These are phyloP conservation scores for Scrobipalpa atriplicella DNA, from an alignment of 2,888 invertebrate genomes.

Conservation along the genomic window DNA sequence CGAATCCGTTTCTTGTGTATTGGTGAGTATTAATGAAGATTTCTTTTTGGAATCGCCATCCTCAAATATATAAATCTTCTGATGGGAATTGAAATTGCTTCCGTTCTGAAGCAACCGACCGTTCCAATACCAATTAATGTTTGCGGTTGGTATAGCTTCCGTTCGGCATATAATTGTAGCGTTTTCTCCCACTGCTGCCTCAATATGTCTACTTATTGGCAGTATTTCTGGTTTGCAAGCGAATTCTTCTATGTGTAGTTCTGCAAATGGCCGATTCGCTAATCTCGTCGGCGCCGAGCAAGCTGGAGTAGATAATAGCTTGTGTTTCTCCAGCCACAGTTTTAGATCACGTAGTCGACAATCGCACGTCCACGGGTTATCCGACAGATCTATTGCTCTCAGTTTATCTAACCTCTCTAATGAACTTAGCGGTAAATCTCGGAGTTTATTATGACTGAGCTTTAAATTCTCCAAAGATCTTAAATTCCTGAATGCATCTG, in stretches of 20 bases:
- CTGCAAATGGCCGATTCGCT: conserved; percentile 88
- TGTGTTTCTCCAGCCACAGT: conserved; percentile 90
- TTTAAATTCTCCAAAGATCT: conserved; percentile 90
- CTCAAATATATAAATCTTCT: conserved; percentile 89
- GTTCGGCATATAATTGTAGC: conserved; percentile 92
- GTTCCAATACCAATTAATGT: conserved; percentile 94
- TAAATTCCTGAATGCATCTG: conserved; percentile 87
- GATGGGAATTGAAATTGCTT: conserved; percentile 90
- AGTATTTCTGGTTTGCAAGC: conserved; percentile 93
- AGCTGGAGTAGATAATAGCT: conserved; percentile 89
- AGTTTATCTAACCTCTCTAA: conserved; percentile 88
- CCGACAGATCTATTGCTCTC: conserved; percentile 91
- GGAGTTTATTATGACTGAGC: conserved; percentile 90
- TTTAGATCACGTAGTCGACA: conserved; percentile 92
- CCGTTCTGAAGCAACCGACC: conserved; percentile 90
- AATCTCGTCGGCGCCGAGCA: conserved; percentile 89
- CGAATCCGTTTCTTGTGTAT: conserved; percentile 92
- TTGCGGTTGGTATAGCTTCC: conserved; percentile 91
- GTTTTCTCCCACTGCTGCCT: conserved; percentile 91
- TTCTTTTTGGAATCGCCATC: conserved; percentile 89
- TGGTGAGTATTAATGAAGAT: conserved; percentile 89
- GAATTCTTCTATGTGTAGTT: conserved; percentile 90
- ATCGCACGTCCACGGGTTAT: conserved; percentile 95
- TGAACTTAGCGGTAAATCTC: conserved; percentile 87
- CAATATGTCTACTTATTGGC: conserved; percentile 88